These are phyloP conservation scores for Styela clava DNA, from an alignment of 23 tunicate genomes.

Conservation along the genomic window DNA sequence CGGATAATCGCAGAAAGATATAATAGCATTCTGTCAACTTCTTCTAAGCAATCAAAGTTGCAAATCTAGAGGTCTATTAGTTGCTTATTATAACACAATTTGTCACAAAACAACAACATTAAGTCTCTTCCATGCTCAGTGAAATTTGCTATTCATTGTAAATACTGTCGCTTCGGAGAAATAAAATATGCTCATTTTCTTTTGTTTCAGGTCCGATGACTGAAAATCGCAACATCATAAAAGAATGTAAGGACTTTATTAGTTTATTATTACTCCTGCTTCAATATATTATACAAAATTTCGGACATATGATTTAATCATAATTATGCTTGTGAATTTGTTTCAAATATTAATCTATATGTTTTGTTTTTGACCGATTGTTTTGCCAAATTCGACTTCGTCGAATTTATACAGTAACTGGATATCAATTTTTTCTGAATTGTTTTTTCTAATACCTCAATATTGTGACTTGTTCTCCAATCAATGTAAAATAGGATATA, in stretches of 20 bases:
- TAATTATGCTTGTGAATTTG: background rate
- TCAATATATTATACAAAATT: background rate
- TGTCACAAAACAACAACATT: too few relatives aligned
- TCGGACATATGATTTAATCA: background rate
- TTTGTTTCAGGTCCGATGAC: background rate
- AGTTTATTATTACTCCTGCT: background rate
- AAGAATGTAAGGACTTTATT: background rate
- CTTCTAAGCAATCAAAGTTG: background rate
- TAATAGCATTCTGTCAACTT: too few relatives aligned
- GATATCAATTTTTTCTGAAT: background rate
- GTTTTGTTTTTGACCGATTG: too few relatives aligned
- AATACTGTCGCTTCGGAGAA: background rate
- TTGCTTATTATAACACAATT: background rate
- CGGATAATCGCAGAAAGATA: too few relatives aligned
- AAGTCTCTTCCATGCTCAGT: too few relatives aligned
- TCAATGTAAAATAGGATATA: too few relatives aligned
- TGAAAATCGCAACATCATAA: background rate
- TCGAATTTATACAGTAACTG: background rate
- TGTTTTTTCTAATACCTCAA: too few relatives aligned
- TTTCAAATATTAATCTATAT: too few relatives aligned
- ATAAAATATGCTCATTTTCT: too few relatives aligned
- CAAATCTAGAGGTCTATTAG: background rate
- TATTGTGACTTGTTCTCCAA: too few relatives aligned
- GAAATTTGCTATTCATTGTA: background rate
- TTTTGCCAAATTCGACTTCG: too few relatives aligned